These are phyloP conservation scores for Metalampra italica DNA, from an alignment of 2,888 invertebrate species.

Conservation along the genomic window DNA sequence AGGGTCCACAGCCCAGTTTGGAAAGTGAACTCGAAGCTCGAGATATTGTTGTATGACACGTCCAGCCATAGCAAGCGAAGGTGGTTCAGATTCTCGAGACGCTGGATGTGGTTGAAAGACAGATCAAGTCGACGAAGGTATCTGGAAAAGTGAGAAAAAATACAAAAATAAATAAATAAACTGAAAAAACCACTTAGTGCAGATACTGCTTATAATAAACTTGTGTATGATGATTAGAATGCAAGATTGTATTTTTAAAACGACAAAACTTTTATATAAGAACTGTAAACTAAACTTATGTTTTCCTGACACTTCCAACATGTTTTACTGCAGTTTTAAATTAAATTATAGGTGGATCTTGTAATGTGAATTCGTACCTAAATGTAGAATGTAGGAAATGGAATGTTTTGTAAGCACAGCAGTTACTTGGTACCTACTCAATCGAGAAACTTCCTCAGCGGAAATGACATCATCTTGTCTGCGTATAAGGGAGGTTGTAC, in stretches of 20 bases:
- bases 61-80: slow-evolving; percentile 74
- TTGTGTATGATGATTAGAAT: too few species aligned
- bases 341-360: too few species aligned
- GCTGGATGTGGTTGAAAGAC: slow-evolving; percentile 78
- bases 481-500: neutral
- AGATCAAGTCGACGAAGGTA: slow-evolving; percentile 78
- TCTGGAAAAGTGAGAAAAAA: too few species aligned
- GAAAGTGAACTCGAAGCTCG: slow-evolving; percentile 56
- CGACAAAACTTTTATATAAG: too few species aligned
- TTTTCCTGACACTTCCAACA: too few species aligned
- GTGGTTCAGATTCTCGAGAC: slow-evolving; percentile 76
- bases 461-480: slow-evolving; percentile 6
- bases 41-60: slow-evolving; percentile 76
- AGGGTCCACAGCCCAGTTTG: slow-evolving; percentile 70
- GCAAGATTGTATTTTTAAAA: too few species aligned
- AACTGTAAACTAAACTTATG: too few species aligned
- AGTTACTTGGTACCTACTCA: neutral
- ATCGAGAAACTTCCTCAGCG: neutral
- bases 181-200: neutral
- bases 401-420: neutral
- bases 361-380: too few species aligned
- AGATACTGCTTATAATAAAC: too few species aligned
- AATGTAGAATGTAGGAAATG: neutral
- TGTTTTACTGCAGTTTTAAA: too few species aligned
- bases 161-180: neutral